Percentiles rank a stretch among this genome's conserved stretches.
phyloP scores from a whole-genome alignment of 2,797 vertebrate species.

The Ambastaia sidthimunki region DNA sequence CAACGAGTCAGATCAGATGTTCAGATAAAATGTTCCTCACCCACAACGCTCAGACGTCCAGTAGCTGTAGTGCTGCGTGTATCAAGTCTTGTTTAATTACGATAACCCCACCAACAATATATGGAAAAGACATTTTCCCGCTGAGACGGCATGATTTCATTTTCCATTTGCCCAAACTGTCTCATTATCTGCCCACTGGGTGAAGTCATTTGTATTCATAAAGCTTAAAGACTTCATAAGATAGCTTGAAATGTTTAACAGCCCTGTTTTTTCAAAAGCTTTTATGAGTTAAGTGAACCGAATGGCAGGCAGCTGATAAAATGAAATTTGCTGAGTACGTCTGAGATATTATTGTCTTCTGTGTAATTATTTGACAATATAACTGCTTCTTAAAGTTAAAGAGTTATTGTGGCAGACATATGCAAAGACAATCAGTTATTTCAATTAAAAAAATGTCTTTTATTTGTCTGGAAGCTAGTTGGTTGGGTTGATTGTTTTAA shows the following conservation, averaged over 20 bases:
- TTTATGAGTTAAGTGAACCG: constrained; percentile 57
- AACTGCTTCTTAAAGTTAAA: constrained; percentile 8
- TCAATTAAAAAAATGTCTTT: background rate
- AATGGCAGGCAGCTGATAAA: constrained; percentile 64
- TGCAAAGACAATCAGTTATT: too few species aligned
- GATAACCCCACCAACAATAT: constrained; percentile 51
- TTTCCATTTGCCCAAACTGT: constrained; percentile 64
- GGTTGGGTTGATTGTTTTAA: too few species aligned
- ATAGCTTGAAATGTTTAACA: constrained; percentile 63
- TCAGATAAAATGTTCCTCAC: constrained; percentile 29
- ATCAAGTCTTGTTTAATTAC: constrained; percentile 35
- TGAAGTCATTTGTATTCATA: constrained; percentile 71
- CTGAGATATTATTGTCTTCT: constrained; percentile 18
- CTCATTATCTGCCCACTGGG: constrained; percentile 63
- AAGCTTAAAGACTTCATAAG: constrained; percentile 61
- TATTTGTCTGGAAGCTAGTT: too few species aligned
- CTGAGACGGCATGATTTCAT: constrained; percentile 62
- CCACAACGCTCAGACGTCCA: constrained; percentile 21
- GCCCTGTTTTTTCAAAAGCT: constrained; percentile 58
- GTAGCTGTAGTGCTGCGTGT: constrained; percentile 54
- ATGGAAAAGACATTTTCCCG: constrained; percentile 59
- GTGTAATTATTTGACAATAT: constrained; percentile 11
- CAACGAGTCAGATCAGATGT: constrained; percentile 31
- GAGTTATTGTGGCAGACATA: background rate
- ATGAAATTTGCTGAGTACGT: constrained; percentile 47